phyloP scores from a whole-genome alignment of 2,797 vertebrate genomes.

The Diplodus sargus region DNA sequence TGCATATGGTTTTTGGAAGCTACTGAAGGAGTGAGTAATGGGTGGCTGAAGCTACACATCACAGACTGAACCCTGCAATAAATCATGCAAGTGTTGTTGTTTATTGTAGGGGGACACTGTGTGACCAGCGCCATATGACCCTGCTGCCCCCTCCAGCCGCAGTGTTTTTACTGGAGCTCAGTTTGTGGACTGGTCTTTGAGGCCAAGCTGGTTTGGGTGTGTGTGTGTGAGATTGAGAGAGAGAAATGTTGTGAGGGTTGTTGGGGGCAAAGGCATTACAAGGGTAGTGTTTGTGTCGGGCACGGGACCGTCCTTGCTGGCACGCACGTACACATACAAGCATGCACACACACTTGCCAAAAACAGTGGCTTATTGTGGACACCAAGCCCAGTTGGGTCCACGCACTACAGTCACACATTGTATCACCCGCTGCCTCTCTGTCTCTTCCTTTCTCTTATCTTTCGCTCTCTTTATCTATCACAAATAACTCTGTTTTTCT shows the following conservation, averaged over 20 bases:
- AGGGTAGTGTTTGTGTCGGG: slow-evolving; percentile 82
- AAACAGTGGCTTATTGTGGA: slow-evolving; percentile 83
- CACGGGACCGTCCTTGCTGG: slow-evolving; percentile 74
- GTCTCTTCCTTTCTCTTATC: slow-evolving; percentile 27
- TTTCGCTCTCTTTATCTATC: slow-evolving; percentile 34
- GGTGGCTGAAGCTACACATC: slow-evolving; percentile 30
- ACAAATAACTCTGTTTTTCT: neutral
- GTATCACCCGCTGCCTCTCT: slow-evolving; percentile 61
- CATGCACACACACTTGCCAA: slow-evolving; percentile 60
- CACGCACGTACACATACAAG: slow-evolving; percentile 63
- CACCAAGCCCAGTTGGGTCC: slow-evolving; percentile 58
- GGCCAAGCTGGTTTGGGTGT: slow-evolving; percentile 24
- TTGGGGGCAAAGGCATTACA: slow-evolving; percentile 75
- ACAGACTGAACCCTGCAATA: slow-evolving; percentile 36
- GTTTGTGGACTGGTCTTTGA: slow-evolving; percentile 45
- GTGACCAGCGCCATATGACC: slow-evolving; percentile 64
- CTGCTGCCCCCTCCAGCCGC: slow-evolving; percentile 30
- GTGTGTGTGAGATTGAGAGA: neutral
- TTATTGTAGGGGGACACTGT: slow-evolving; percentile 33
- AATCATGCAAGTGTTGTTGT: slow-evolving; percentile 32
- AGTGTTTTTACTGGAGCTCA: slow-evolving; percentile 55
- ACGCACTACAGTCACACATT: slow-evolving; percentile 75
- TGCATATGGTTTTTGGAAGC: neutral
- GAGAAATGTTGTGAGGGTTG: slow-evolving; percentile 54
- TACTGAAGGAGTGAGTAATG: slow-evolving; percentile 34